phyloP scores from a whole-genome alignment of 1,140 invertebrate genomes.

The Euura lappo region DNA sequence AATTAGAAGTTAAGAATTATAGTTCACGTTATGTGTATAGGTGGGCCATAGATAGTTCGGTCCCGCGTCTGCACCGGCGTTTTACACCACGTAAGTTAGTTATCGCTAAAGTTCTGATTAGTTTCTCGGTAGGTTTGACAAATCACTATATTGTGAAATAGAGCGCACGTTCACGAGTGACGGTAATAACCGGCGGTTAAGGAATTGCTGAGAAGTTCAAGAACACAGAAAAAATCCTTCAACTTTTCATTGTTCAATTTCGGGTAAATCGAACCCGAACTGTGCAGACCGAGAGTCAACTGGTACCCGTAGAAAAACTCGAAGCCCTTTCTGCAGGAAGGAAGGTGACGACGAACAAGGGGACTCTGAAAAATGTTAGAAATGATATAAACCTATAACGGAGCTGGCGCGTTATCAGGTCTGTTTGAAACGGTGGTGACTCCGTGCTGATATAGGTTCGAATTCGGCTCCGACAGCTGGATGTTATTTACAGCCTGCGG shows the following conservation, averaged over 20 bases:
- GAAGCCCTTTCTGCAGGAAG: no score
- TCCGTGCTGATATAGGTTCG: background rate
- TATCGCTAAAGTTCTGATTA: conserved; percentile 1
- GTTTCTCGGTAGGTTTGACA: conserved; percentile 1
- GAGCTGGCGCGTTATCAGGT: background rate
- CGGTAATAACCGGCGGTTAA: background rate
- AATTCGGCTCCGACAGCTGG: background rate
- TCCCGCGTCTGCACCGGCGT: background rate
- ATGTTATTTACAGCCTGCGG: conserved; percentile 5
- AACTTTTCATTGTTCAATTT: background rate
- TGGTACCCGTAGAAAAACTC: no score
- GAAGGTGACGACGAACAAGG: background rate
- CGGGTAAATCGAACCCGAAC: no score
- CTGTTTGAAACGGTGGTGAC: background rate
- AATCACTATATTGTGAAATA: conserved; percentile 2
- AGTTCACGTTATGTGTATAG: background rate
- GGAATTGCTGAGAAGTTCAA: background rate
- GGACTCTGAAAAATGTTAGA: background rate
- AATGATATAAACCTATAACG: conserved; percentile 5
- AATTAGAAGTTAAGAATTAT: background rate
- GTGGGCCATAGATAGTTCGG: background rate
- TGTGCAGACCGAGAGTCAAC: no score
- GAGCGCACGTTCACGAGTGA: background rate
- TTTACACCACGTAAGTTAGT: conserved; percentile 4
- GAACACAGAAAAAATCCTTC: background rate